These are phyloP conservation scores for Synanthedon formicaeformis DNA, from an alignment of 2,888 invertebrate genomes.

Conservation along the genomic window DNA sequence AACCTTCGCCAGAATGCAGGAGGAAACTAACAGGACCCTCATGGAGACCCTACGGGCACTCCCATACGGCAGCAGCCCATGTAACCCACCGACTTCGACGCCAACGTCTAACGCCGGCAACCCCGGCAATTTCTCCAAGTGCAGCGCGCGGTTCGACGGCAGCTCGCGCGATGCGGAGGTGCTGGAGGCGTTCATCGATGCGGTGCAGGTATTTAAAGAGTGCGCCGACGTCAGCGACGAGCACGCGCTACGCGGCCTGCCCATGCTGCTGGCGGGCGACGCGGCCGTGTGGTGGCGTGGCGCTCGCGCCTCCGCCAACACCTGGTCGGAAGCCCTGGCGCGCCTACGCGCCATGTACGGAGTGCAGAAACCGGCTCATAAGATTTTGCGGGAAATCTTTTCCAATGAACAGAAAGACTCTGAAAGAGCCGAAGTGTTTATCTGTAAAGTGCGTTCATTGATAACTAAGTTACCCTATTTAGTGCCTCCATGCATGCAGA, in stretches of 20 bases:
- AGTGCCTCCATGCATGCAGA: background rate
- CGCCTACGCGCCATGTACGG: constrained; percentile 7
- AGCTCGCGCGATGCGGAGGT: background rate
- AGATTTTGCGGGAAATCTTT: constrained; percentile 6
- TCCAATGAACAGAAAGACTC: constrained; percentile 2
- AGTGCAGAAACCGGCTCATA: background rate
- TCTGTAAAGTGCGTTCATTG: background rate
- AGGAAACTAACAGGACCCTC: background rate
- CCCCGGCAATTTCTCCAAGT: background rate
- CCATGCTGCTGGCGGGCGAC: too few relatives aligned
- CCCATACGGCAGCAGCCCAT: background rate
- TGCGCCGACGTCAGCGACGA: too few relatives aligned
- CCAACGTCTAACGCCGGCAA: background rate
- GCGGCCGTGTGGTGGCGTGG: too few relatives aligned
- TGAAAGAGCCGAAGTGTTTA: background rate
- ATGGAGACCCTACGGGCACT: background rate
- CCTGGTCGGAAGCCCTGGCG: constrained; percentile 5
- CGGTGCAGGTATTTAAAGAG: too few relatives aligned
- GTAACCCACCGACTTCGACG: background rate
- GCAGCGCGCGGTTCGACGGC: too few relatives aligned
- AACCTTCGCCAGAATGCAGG: background rate
- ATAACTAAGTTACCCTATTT: background rate
- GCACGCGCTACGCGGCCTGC: too few relatives aligned
- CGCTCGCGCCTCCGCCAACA: too few relatives aligned
- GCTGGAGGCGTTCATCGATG: too few relatives aligned